phyloP scores from a whole-genome alignment of 2,888 invertebrate genomes.

The Agrochola macilenta region DNA sequence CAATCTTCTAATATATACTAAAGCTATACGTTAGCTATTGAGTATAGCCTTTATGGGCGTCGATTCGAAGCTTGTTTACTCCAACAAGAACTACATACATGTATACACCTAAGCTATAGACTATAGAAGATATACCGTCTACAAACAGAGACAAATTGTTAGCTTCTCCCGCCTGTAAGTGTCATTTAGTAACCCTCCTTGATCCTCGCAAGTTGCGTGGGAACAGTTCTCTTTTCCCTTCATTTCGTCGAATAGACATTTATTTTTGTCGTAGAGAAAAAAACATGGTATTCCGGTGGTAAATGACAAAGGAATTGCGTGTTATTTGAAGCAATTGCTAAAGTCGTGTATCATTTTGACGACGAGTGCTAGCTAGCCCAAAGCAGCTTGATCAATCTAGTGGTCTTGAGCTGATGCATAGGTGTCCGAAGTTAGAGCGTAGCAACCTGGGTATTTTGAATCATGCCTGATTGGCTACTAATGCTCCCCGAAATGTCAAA shows the following conservation, averaged over 20 bases:
- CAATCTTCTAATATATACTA: background rate
- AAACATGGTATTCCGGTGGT: slow-evolving; percentile 17
- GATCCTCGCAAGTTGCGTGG: slow-evolving; percentile 62
- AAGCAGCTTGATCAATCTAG: background rate
- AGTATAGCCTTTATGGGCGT: background rate
- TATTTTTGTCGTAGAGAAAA: slow-evolving; percentile 37
- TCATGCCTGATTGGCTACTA: no score
- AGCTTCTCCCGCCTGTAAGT: slow-evolving; percentile 43
- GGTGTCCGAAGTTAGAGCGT: background rate
- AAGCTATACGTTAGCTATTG: background rate
- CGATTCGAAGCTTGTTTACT: slow-evolving; percentile 26
- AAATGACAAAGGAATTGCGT: slow-evolving; percentile 30
- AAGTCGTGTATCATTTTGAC: background rate
- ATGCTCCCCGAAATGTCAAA: background rate
- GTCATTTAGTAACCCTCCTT: slow-evolving; percentile 61
- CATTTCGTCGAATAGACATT: slow-evolving; percentile 46
- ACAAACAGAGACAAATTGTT: slow-evolving; percentile 55
- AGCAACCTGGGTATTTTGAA: background rate
- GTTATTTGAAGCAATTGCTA: background rate
- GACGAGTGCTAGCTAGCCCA: background rate
- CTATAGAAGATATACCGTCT: slow-evolving; percentile 12
- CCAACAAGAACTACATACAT: slow-evolving; percentile 5
- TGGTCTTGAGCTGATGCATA: background rate
- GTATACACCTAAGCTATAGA: background rate
- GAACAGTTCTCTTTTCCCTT: slow-evolving; percentile 50